phyloP scores from a whole-genome alignment of 2,113 vertebrate species.

The Saguinus imperator region DNA sequence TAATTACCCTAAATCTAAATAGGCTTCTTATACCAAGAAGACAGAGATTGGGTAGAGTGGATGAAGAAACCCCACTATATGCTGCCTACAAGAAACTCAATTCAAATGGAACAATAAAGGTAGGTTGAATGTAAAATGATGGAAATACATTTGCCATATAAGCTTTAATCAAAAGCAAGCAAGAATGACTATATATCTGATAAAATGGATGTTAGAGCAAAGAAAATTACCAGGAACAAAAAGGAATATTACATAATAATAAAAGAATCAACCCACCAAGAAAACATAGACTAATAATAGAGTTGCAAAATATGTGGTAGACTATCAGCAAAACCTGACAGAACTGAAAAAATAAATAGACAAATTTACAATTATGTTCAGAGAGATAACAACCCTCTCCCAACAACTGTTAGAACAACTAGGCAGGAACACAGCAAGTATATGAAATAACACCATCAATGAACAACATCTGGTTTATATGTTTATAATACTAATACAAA shows the following conservation, averaged over 20 bases:
- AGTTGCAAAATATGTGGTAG: too few relatives aligned
- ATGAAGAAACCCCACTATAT: not conserved
- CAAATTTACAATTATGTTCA: too few relatives aligned
- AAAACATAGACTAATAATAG: too few relatives aligned
- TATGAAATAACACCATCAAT: not conserved
- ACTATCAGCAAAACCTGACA: too few relatives aligned
- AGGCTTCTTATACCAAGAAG: not conserved
- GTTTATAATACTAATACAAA: not conserved
- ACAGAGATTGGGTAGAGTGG: not conserved
- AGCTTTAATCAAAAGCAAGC: not conserved
- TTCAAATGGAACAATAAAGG: not conserved
- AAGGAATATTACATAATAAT: not conserved
- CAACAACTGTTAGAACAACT: not conserved
- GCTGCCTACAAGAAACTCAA: not conserved
- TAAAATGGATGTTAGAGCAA: not conserved
- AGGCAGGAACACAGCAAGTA: not conserved
- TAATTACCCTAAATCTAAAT: not conserved
- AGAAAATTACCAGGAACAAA: not conserved
- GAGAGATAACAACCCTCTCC: too few relatives aligned
- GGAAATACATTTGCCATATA: not conserved
- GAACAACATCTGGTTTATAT: not conserved
- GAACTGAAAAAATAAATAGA: too few relatives aligned
- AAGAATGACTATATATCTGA: not conserved
- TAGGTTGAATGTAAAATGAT: not conserved
- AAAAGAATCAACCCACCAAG: not conserved